Percentiles rank a stretch among this genome's conserved stretches.
These are phyloP conservation scores for Anthophora plumipes DNA, from an alignment of 2,888 invertebrate genomes.

Conservation along the genomic window DNA sequence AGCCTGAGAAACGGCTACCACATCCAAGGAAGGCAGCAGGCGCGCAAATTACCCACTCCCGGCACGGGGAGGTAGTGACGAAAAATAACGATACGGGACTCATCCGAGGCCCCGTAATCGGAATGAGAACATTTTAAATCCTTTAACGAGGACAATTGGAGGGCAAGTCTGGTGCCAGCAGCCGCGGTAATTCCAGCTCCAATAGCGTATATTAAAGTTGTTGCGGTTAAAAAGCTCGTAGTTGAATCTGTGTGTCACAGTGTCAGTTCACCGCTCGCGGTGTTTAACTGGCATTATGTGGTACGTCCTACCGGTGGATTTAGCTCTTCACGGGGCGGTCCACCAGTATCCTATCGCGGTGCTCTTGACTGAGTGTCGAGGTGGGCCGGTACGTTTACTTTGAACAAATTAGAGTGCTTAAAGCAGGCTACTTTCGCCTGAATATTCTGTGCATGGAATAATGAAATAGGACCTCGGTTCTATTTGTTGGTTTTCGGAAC, in stretches of 20 bases:
- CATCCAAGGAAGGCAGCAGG: conserved; percentile 88
- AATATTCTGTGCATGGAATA: conserved; percentile 88
- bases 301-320: too few relatives aligned
- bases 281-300: too few relatives aligned
- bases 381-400: conserved; percentile 84
- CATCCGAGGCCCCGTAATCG: conserved; percentile 85
- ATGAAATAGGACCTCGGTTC: conserved; percentile 88
- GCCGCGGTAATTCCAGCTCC: conserved; percentile 90
- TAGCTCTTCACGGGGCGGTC: too few relatives aligned
- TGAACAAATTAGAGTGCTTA: conserved; percentile 89
- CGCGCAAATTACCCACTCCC: conserved; percentile 87
- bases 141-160: conserved; percentile 88
- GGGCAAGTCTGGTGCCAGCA: conserved; percentile 90
- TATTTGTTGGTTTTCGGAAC: conserved; percentile 88
- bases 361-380: too few relatives aligned
- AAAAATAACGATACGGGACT: conserved; percentile 87
- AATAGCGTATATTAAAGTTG: conserved; percentile 87
- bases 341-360: too few relatives aligned
- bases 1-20: conserved; percentile 88
- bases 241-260: conserved; percentile 84
- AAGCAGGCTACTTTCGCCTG: conserved; percentile 85
- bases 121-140: conserved; percentile 87
- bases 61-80: conserved; percentile 86
- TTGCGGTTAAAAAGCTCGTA: conserved; percentile 89
- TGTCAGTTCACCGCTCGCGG: conserved; percentile 48